Conservation (phyloP, 2,113 vertebrate species). For the Channa maculata region DNA sequence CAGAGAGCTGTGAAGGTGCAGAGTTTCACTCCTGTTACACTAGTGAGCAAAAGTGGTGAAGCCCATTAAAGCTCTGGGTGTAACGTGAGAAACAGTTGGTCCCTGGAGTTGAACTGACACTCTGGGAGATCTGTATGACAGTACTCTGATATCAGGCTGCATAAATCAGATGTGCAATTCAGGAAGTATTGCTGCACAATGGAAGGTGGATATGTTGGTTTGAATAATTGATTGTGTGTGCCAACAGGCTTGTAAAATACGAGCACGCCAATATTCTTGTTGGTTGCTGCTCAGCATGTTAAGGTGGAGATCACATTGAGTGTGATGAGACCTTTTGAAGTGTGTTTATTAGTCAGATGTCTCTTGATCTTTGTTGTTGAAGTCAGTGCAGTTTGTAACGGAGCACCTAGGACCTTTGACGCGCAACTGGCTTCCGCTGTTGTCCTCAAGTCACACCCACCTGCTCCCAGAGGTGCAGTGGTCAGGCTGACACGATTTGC, state of each 20-base stretch:
- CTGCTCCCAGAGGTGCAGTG: constrained; percentile 51
- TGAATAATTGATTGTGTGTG: constrained; percentile 29
- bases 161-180: constrained; percentile 33
- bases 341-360: neutral
- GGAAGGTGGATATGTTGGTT: neutral
- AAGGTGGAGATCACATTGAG: neutral
- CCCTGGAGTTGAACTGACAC: constrained; percentile 30
- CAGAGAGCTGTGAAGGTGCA: constrained; percentile 47
- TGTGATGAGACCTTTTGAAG: neutral
- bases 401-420: constrained; percentile 16
- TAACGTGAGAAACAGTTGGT: constrained; percentile 45
- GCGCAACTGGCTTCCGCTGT: neutral
- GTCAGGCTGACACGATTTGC: constrained; percentile 54
- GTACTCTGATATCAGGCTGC: constrained; percentile 8
- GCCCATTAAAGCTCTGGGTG: constrained; percentile 21
- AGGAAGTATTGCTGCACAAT: neutral
- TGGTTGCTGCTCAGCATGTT: neutral
- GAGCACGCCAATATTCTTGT: neutral
- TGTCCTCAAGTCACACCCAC: constrained; percentile 21
- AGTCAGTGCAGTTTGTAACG: constrained; percentile 32
- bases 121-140: neutral
- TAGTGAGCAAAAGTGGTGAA: neutral
- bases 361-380: neutral
- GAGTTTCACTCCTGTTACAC: constrained; percentile 51
- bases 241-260: neutral